Evolutionary conservation across 2,113 vertebrate species (phyloP), one percentile per base, ranked within the genome.

Genomic region (Lophochroa leadbeateri): DNA sequence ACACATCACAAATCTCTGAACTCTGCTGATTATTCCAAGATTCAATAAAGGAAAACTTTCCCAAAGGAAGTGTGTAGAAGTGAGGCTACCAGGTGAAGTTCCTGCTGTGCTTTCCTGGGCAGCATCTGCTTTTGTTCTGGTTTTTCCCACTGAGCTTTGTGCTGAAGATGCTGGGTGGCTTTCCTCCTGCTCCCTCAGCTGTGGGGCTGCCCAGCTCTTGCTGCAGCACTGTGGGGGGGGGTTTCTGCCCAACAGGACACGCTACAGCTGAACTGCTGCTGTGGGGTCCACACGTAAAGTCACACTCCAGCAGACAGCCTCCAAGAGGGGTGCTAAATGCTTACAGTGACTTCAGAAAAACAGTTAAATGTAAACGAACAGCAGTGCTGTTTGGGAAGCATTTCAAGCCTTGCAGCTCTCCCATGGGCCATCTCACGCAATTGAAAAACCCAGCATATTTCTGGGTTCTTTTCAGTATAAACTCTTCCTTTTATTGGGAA

Each of bases 191-290:
- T 52, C 57, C n/a, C 1, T 46, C 39, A 31, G 24, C 52, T 55
- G 39, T 15, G 57, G 11, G 31, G 80, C 64, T 39, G 53, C 24
- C 29, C 63, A 25, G 70, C 46, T 60, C 49, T 16, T 1, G 3
- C 25, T 12, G 43, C 6, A 17, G 60, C 29, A 13, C 35, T n/a
- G 11, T 7, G 35, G 0, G 7, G 0, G 0, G 25, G 46, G 28
- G n/a, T 5, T 13, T 41, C 41, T 88, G n/a, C 23, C 50, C 8
- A 0, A 28, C 10, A 4, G 20, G 9, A 25, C 46, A n/a, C 1
- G 4, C 33, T 52, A 29, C 37, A 25, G 43, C 46, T 47, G 21
- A 28, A 4, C 3, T 1, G 53, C 43, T 63, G 63, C 47, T 64
- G 17, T 31, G 37, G 37, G 19, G 12, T 27, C 46, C n/a, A 7